Conservation (phyloP, 2,888 invertebrate genomes). For the Hyalella azteca region DNA sequence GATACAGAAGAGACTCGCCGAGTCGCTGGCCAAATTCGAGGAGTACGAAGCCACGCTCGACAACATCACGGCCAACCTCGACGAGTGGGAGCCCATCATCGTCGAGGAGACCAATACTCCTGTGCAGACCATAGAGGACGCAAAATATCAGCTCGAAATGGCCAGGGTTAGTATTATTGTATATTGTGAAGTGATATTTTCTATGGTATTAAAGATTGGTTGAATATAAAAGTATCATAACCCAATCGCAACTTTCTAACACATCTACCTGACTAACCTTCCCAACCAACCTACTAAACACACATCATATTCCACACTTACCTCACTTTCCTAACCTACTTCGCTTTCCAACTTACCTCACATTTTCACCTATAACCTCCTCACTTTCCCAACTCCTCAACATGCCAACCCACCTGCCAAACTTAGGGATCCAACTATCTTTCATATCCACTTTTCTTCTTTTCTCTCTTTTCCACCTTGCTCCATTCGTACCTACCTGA, state of each 20-base stretch:
- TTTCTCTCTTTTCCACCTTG: too few species aligned
- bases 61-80: slow-evolving; percentile 81
- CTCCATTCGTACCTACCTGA: too few species aligned
- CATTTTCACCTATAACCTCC: too few species aligned
- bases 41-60: slow-evolving; percentile 90
- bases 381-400: too few species aligned
- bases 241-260: too few species aligned
- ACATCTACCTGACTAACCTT: too few species aligned
- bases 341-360: too few species aligned
- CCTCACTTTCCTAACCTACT: too few species aligned
- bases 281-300: too few species aligned
- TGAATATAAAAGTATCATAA: not conserved
- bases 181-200: not conserved
- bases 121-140: slow-evolving; percentile 73
- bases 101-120: slow-evolving; percentile 76
- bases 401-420: too few species aligned
- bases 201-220: not conserved
- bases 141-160: slow-evolving; percentile 69
- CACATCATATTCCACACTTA: too few species aligned
- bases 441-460: not conserved
- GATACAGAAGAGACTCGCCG: slow-evolving; percentile 84
- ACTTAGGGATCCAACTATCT: too few species aligned
- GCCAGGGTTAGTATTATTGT: slow-evolving; percentile 70
- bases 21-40: slow-evolving; percentile 88
- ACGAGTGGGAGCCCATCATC: slow-evolving; percentile 77